Conservation (phyloP, 2,797 vertebrate genomes). For the Cheracebus regulus region DNA sequence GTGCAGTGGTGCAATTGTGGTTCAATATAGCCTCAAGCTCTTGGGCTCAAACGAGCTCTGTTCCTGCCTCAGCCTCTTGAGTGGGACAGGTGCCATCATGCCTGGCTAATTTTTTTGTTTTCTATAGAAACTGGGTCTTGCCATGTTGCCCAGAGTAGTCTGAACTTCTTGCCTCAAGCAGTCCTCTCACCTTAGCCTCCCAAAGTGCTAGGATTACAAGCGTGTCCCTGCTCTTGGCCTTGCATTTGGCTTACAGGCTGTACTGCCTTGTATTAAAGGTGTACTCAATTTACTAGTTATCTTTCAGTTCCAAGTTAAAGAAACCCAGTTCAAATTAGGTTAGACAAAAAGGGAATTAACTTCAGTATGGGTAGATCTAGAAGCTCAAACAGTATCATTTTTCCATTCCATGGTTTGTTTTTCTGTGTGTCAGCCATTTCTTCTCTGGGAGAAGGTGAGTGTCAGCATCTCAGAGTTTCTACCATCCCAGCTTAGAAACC, state of each 20-base stretch:
- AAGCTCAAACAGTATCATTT: neutral
- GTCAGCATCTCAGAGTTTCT: neutral
- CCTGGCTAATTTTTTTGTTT: no score
- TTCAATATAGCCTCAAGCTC: no score
- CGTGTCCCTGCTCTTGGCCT: neutral
- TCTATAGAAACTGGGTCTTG: no score
- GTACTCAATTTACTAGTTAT: neutral
- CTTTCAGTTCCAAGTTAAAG: neutral
- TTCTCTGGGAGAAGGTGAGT: neutral
- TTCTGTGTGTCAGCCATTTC: neutral
- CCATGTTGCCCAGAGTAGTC: no score
- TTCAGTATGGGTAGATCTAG: neutral
- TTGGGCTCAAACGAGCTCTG: no score
- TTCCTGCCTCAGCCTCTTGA: no score
- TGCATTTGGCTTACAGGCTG: neutral
- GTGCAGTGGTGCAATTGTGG: no score
- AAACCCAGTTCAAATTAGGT: neutral
- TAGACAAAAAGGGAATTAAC: neutral
- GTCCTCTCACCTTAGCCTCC: no score
- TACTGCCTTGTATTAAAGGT: neutral
- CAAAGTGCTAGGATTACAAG: no score
- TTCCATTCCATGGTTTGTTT: neutral
- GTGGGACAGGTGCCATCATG: no score
- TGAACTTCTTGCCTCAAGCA: no score
- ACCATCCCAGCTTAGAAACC: neutral